Conservation (phyloP, 2,888 invertebrate species). For the Temnothorax unifasciatus region DNA sequence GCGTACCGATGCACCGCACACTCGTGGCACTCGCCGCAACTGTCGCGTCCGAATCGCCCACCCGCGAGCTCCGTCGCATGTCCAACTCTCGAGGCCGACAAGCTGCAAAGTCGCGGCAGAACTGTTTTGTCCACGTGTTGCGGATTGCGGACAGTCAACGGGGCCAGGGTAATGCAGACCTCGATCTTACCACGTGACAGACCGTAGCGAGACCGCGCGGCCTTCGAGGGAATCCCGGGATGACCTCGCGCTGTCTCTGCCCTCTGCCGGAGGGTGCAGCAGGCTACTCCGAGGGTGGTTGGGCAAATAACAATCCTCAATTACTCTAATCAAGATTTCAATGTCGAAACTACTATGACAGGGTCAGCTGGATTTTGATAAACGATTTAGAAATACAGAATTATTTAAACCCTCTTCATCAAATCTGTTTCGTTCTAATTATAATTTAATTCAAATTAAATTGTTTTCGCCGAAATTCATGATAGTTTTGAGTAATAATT, state of each 20-base stretch:
- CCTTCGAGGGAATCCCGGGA: conserved; percentile 22
- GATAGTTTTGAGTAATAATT: neutral
- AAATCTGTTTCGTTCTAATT: neutral
- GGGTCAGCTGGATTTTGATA: neutral
- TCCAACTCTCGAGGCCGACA: conserved; percentile 61
- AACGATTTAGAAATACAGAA: neutral
- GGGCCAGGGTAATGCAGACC: conserved; percentile 64
- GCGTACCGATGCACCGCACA: conserved; percentile 19
- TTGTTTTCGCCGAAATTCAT: neutral
- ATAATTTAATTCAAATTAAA: neutral
- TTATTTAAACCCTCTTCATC: neutral
- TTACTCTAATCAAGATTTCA: neutral
- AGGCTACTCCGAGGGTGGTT: neutral
- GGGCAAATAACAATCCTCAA: neutral
- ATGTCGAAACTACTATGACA: neutral
- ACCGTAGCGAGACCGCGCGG: conserved; percentile 59
- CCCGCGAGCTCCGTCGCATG: conserved; percentile 4
- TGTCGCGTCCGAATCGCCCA: neutral
- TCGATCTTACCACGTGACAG: conserved; percentile 56
- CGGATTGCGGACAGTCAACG: conserved; percentile 59
- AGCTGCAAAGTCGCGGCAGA: conserved; percentile 70
- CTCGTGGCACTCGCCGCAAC: conserved; percentile 5
- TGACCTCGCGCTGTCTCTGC: neutral
- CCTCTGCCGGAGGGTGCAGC: conserved; percentile 24
- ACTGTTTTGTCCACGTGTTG: conserved; percentile 79